Base-by-base conservation (phyloP, 2,113 vertebrate species). In the Trinectes maculatus region DNA sequence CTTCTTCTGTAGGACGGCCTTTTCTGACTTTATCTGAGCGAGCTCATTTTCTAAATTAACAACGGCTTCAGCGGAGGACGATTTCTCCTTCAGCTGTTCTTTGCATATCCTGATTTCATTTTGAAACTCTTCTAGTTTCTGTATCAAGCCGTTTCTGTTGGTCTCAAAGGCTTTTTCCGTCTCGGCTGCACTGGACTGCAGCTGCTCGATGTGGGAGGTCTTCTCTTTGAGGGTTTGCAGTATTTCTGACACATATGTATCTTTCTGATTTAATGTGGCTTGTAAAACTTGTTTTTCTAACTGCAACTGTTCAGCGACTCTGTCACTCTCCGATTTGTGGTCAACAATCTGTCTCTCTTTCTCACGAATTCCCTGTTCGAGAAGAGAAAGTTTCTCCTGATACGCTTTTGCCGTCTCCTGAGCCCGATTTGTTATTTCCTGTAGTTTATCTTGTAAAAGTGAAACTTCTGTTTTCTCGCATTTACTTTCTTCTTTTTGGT, bases 1-100 rank as follows among this genome's bases (percentile, higher is more conserved):
- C 70, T 95, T 94, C 42, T 87, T 93, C 74, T 94, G 85, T 1
- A 95, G 67, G 13, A 68, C 64, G 9, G 87, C 82, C 26, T 94
- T 94, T 59, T 95, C 93, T 15, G 76, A 75, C 51, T 87, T 89
- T 13, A 93, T 47, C 9, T 87, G 84, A 4, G 57, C 46, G 0
- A 90, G 60, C 39, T 87, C 69, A 2, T 71, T 82, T 64, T 80
- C 22, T 16, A 87, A 56, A 19, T 80, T 77, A 2, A 57, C 61
- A 33, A 49, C 66, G 22, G 62, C 22, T 18, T 46, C 21, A 16
- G 36, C 1, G 15, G 70, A 66, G 4, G 47, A 37, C 1, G 58
- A 74, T 52, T 88, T 77, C 4, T 84, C 70, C 18, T 79, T 62
- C 0, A 68, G 4, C 37, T 74, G 31, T 0, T 91, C 86, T 62